Evolutionary conservation across 2,888 invertebrate genomes (phyloP).

Genomic region (Drosophila dives): DNA sequence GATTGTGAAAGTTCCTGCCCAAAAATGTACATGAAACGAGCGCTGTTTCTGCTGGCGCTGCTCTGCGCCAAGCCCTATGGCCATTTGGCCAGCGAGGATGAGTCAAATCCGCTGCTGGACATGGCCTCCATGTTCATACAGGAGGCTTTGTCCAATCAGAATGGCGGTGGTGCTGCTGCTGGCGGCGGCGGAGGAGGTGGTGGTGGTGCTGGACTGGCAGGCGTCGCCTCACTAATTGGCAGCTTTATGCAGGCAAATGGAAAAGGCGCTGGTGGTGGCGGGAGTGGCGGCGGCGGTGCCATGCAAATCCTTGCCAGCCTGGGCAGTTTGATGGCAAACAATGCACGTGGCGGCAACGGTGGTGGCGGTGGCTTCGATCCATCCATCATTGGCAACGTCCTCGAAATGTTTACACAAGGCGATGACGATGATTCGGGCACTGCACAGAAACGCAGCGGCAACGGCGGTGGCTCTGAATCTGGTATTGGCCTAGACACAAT

Average conservation of each 20-base stretch:
- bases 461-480: slow-evolving; percentile 75
- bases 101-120: slow-evolving; percentile 88
- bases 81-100: slow-evolving; percentile 84
- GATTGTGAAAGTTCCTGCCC: slow-evolving; percentile 82
- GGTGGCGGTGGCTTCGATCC: slow-evolving; percentile 86
- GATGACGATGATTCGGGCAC: slow-evolving; percentile 65
- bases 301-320: slow-evolving; percentile 84
- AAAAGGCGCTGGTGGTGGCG: slow-evolving; percentile 64
- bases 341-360: slow-evolving; percentile 79
- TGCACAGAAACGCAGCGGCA: slow-evolving; percentile 59
- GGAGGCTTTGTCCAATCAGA: slow-evolving; percentile 85
- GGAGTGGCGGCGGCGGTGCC: slow-evolving; percentile 78
- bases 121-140: slow-evolving; percentile 89
- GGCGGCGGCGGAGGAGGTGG: slow-evolving; percentile 82
- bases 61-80: slow-evolving; percentile 79
- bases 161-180: slow-evolving; percentile 78
- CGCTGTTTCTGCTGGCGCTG: slow-evolving; percentile 74
- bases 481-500: slow-evolving; percentile 86
- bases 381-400: slow-evolving; percentile 87
- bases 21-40: slow-evolving; percentile 78
- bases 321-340: slow-evolving; percentile 82
- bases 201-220: slow-evolving; percentile 85
- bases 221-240: slow-evolving; percentile 88
- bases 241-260: slow-evolving; percentile 89
- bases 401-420: slow-evolving; percentile 86